Base-by-base conservation (phyloP, 1,140 invertebrate species). In the Uloborus diversus region DNA sequence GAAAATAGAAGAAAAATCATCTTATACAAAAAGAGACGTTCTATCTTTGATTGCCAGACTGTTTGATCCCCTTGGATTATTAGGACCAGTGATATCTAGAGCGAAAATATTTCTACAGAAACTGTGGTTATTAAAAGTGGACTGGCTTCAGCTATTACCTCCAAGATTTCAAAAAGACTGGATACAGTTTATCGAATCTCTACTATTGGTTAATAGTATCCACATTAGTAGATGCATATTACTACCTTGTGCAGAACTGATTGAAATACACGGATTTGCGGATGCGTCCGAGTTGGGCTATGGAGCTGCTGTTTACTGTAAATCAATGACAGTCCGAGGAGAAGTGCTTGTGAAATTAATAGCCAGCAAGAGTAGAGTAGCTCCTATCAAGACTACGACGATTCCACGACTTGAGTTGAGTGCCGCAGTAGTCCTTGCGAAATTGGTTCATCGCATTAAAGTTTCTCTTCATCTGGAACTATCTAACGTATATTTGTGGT, bases 1-100 rank as follows among this genome's bases (percentile, higher is more conserved):
- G n/a, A n/a, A n/a, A n/a, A n/a, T n/a, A n/a, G n/a, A n/a, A n/a
- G n/a, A n/a, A n/a, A n/a, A n/a, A n/a, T n/a, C n/a, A n/a, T n/a
- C n/a, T n/a, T n/a, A n/a, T 51, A 69, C 69, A 27, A 73, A 73
- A 49, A 9, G 51, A 59, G 9, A 30, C 14, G 56, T 61, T 0
- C 20, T 73, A 0, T 57, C 69, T 11, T 9, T 3, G 9, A 73
- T 86, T 11, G 81, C 85, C 1, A 81, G 81, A 65, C 42, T 86
- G 9, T 89, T 86, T 81, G 88, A 89, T 82, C 88, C 88, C 17
- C 80, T 88, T 20, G 88, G 88, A 35, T 71, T 87, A 13, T 27
- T 88, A 13, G 82, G 82, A 27, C 86, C 88, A 27, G 51, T 86
- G 13, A 83, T 85, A 13, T 83, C 87, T 7, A 80, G 70, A 14